Conservation (phyloP, 2,888 invertebrate genomes). For the Monopis laevigella region DNA sequence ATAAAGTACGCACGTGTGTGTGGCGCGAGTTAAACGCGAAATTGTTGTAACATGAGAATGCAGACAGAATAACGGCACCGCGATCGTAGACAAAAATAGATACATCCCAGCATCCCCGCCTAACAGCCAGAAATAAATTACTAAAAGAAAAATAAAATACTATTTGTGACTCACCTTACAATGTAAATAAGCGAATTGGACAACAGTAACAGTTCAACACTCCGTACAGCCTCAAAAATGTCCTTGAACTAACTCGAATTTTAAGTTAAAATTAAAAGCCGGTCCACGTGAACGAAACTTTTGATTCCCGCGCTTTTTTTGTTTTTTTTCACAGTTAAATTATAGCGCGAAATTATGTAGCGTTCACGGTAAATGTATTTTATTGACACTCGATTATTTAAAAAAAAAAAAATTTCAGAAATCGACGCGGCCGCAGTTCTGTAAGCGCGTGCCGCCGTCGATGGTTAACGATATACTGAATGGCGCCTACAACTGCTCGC, state of each 20-base stretch:
- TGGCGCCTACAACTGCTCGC: slow-evolving; percentile 34
- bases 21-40: background rate
- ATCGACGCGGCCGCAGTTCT: background rate
- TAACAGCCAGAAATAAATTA: slow-evolving; percentile 6
- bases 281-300: slow-evolving; percentile 3
- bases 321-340: slow-evolving; percentile 21
- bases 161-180: slow-evolving; percentile 1
- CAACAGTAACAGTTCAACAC: background rate
- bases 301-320: slow-evolving; percentile 31
- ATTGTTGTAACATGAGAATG: slow-evolving; percentile 10
- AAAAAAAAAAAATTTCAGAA: background rate
- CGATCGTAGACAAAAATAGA: slow-evolving; percentile 3
- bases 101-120: background rate
- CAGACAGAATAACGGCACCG: background rate
- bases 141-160: too few relatives aligned
- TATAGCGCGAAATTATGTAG: background rate
- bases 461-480: slow-evolving; percentile 50
- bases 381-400: background rate
- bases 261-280: slow-evolving; percentile 2
- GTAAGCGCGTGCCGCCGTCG: slow-evolving; percentile 39
- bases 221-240: background rate
- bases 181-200: background rate
- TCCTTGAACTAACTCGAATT: slow-evolving; percentile 7
- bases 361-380: background rate
- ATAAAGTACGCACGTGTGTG: too few relatives aligned